These are phyloP conservation scores for Tringa solitaria DNA, from an alignment of 2,113 vertebrate species.

Conservation along the genomic window DNA sequence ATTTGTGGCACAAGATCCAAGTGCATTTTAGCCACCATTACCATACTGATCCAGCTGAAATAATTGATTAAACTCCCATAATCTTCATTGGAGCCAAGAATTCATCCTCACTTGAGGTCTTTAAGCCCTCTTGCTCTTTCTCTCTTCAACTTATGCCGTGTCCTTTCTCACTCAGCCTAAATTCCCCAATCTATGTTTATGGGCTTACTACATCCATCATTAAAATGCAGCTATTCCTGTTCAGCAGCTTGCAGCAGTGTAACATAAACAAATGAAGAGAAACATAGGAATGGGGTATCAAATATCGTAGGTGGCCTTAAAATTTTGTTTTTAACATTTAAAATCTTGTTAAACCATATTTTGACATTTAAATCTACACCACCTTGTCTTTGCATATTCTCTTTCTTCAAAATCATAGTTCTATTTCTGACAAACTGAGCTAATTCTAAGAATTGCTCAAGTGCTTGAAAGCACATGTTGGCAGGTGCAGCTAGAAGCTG, in stretches of 20 bases:
- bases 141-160: background rate
- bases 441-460: background rate
- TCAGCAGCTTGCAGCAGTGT: background rate
- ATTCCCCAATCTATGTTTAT: background rate
- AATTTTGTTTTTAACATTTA: background rate
- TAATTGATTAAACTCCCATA: background rate
- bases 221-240: background rate
- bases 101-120: background rate
- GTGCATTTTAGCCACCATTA: background rate
- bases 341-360: background rate
- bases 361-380: background rate
- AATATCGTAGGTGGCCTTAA: background rate
- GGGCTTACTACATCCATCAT: background rate
- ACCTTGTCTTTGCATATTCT: background rate
- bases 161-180: background rate
- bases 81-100: background rate
- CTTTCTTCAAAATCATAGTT: background rate
- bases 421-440: background rate
- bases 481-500: background rate
- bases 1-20: background rate
- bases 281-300: background rate
- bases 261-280: background rate
- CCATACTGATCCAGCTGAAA: background rate
- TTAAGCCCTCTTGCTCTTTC: background rate
- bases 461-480: background rate